Evolutionary conservation across 2,797 vertebrate genomes (phyloP), one percentile per base, ranked within the genome.

Genomic region (Rachycentron canadum): DNA sequence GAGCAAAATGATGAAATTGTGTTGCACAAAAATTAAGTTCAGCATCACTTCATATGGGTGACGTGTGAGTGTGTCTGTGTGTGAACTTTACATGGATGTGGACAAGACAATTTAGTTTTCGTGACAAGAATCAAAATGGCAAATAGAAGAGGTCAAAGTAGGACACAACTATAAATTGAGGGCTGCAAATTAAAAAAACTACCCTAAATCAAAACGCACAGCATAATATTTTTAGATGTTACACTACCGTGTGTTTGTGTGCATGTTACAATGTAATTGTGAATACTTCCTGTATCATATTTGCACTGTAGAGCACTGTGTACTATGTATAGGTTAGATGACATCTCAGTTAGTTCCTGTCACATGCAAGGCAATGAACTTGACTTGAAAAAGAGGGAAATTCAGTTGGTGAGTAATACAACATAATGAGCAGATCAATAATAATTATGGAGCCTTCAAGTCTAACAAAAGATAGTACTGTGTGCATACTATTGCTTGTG

Each of bases 401-500:
- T 92, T 92, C 85, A 88, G 75, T 90, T 88, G 83, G 81, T 89
- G 84, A 79, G 80, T 91, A 90, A 92, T 91, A 88, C 69, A 81
- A 73, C 77, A 87, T 92, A 93, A 94, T 92, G 73, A 91, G 75
- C 68, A 73, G 89, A 93, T 95, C 90, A 94, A 90, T 94, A 92
- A 85, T 91, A 88, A 93, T 93, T 90, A 91, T 87, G 85, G 83
- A 75, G 80, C 76, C 83, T 90, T 84, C 71, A 86, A 75, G 49
- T 65, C 73, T 86, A 75, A 89, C 87, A 88, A 87, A 90, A 86
- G 76, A 91, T 79, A 87, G 55, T 81, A 76, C 75, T 85, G 82
- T 81, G 69, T 78, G 61, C 68, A 56, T 76, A 58, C 49, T 25
- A 19, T 60, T 78, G 34, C 47, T 65, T 76, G 55, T 79, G 63